Percentiles rank a stretch among this genome's conserved stretches.
Conservation (phyloP, 2,113 vertebrate genomes). For the Gymnarchus niloticus region DNA sequence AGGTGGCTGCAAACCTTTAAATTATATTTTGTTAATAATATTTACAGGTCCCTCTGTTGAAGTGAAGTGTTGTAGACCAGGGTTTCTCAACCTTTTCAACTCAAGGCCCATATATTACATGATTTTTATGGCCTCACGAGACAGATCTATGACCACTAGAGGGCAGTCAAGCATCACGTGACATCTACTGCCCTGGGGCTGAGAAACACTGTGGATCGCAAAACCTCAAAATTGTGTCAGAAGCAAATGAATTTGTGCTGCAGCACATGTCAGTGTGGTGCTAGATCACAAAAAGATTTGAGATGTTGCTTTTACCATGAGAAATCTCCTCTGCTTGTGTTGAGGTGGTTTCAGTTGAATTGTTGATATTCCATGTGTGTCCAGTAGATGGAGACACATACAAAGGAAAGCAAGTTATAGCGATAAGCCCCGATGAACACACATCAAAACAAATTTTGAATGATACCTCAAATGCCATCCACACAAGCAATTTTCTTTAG, state of each 20-base stretch:
- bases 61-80: too few relatives aligned
- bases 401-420: not conserved
- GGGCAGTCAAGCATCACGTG: too few relatives aligned
- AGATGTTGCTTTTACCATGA: too few relatives aligned
- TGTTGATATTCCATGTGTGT: not conserved
- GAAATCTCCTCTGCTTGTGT: not conserved
- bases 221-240: not conserved
- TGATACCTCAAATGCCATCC: not conserved
- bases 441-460: not conserved
- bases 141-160: too few relatives aligned
- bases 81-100: too few relatives aligned
- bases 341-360: not conserved
- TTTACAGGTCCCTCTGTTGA: not conserved
- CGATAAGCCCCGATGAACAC: not conserved
- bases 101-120: too few relatives aligned
- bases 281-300: too few relatives aligned
- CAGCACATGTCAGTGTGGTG: not conserved
- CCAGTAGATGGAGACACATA: not conserved
- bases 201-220: too few relatives aligned
- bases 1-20: not conserved
- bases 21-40: not conserved
- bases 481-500: not conserved
- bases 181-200: too few relatives aligned
- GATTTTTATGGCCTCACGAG: too few relatives aligned
- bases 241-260: not conserved